These are phyloP conservation scores for Enteromius argenteus DNA, from an alignment of 2,797 vertebrate species.

Conservation along the genomic window DNA sequence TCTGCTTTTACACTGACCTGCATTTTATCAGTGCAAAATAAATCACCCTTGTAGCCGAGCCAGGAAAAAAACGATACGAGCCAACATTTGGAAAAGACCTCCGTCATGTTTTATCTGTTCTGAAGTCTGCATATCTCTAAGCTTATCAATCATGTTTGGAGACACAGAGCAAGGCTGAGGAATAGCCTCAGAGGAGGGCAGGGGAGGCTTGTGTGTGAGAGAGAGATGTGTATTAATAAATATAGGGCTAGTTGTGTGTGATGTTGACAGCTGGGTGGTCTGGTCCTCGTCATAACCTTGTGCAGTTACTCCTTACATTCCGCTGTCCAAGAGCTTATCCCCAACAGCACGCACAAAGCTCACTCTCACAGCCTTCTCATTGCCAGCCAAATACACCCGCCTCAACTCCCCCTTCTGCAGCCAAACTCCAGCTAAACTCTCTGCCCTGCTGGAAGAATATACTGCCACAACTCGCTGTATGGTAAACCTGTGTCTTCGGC, in stretches of 20 bases:
- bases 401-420: slow-evolving; percentile 14
- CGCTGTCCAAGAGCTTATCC: slow-evolving; percentile 78
- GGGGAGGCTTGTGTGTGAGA: slow-evolving; percentile 42
- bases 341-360: slow-evolving; percentile 79
- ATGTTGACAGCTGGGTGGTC: slow-evolving; percentile 84
- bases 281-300: slow-evolving; percentile 81
- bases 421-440: slow-evolving; percentile 54
- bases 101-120: slow-evolving; percentile 44
- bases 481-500: not conserved
- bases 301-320: slow-evolving; percentile 83
- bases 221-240: slow-evolving; percentile 76
- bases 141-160: slow-evolving; percentile 60
- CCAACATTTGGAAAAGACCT: slow-evolving; percentile 48
- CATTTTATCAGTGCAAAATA: slow-evolving; percentile 56
- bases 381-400: slow-evolving; percentile 51
- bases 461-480: slow-evolving; percentile 17
- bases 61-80: slow-evolving; percentile 39
- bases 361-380: slow-evolving; percentile 72
- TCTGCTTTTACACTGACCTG: slow-evolving; percentile 55
- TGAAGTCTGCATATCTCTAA: slow-evolving; percentile 51
- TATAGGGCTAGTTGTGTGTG: slow-evolving; percentile 79
- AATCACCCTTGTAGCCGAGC: slow-evolving; percentile 46
- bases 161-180: slow-evolving; percentile 42
- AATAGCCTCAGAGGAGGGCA: slow-evolving; percentile 34
- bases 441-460: slow-evolving; percentile 52